A percentile compares a stretch with the other conserved stretches of the same genome.
Evolutionary conservation across 1,140 invertebrate genomes (phyloP).

Genomic region (Gryllus bimaculatus): DNA sequence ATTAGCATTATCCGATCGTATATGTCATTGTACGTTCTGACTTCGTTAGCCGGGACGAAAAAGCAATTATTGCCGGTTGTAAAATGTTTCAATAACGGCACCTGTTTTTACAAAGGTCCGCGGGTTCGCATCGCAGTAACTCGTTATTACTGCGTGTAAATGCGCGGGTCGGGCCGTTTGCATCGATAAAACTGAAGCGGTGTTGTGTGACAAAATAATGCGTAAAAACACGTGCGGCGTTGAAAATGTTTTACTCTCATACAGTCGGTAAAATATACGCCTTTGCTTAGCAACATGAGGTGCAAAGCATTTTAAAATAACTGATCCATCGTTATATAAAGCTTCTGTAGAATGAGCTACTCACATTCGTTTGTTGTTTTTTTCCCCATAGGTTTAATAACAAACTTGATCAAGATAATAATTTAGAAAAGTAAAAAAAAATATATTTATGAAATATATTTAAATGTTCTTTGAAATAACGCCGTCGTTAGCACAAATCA

Average conservation of each 20-base stretch:
- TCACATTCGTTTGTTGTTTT: too few relatives aligned
- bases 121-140: too few relatives aligned
- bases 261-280: not conserved
- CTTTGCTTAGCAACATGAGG: not conserved
- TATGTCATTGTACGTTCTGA: not conserved
- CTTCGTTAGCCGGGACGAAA: not conserved
- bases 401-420: too few relatives aligned
- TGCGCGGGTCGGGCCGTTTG: not conserved
- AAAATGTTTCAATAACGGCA: slow-evolving; percentile 1
- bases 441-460: too few relatives aligned
- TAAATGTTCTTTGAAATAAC: too few relatives aligned
- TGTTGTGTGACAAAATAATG: slow-evolving; percentile 1
- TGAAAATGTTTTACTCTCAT: slow-evolving; percentile 2
- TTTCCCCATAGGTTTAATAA: too few relatives aligned
- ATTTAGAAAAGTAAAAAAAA: too few relatives aligned
- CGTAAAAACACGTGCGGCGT: not conserved
- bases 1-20: not conserved
- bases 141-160: slow-evolving; percentile 1
- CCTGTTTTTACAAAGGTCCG: not conserved
- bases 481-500: too few relatives aligned
- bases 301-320: not conserved
- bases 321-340: too few relatives aligned
- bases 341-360: too few relatives aligned
- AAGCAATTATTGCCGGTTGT: not conserved
- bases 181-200: not conserved